Base-by-base conservation (phyloP, 2,797 vertebrate genomes). In the Halcyon chelicuti region DNA sequence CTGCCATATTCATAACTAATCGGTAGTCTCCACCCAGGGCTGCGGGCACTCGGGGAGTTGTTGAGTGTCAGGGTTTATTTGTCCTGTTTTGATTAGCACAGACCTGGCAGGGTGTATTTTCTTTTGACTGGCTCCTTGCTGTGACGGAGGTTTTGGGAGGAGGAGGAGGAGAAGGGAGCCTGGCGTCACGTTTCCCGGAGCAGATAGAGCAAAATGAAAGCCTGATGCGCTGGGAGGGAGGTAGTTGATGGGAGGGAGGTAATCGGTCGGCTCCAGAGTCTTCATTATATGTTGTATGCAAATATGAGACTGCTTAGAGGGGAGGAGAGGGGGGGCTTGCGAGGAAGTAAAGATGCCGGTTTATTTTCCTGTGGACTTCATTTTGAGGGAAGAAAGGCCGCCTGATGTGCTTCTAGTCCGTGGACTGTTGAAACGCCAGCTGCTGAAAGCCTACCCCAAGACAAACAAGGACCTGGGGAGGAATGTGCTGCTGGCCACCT, bases 11-110 rank as follows among this genome's bases (percentile, higher is more conserved):
- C 98, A 96, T 96, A 97, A 98, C 94, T 96, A 97, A 98, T 97
- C 97, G 95, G 97, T 96, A 93, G 94, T 91, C 95, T 91, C 97
- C 95, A 95, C 91, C 95, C 91, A 46, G 73, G 96, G 95, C 95
- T 92, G 96, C 35, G 29, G 96, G 97, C 97, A 94, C 98, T 98
- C 8, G 5, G 98, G 98, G 98, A 98, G 98, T 98, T 98, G 98
- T 98, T 97, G 97, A 97, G 96, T 98, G 98, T 98, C 98, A 98
- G 97, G 94, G 95, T 97, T 97, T 97, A 98, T 98, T 98, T 98
- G 97, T 95, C 97, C 96, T 97, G 93, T 97, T 98, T 98, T 98
- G 98, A 98, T 98, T 98, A 97, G 98, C 90, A 42, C 87, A 88
- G 97, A 97, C 96, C 97, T 98, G 97, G 98, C 98, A 98, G 97